These are phyloP conservation scores for Tachyglossus aculeatus DNA, from an alignment of 2,797 vertebrate species.

Conservation along the genomic window DNA sequence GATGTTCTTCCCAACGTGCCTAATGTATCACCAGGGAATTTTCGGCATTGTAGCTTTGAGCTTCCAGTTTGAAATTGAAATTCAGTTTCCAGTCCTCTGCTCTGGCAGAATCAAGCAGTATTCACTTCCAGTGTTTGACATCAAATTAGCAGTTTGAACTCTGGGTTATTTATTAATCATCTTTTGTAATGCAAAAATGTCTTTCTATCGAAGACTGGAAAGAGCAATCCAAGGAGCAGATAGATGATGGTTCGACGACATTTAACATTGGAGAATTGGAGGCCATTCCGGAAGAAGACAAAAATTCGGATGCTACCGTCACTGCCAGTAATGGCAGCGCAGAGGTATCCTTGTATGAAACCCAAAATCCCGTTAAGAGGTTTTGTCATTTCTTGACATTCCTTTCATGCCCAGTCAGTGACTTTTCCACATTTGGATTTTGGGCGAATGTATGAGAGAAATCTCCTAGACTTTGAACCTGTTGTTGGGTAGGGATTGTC, in stretches of 20 bases:
- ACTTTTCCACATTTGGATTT: too few species aligned
- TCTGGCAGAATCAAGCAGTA: background rate
- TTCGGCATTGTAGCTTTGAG: too few species aligned
- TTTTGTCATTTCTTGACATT: too few species aligned
- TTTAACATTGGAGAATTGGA: constrained; percentile 38
- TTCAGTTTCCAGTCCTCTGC: background rate
- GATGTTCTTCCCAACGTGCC: too few species aligned
- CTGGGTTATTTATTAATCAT: background rate
- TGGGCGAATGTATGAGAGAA: too few species aligned
- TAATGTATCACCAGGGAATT: too few species aligned
- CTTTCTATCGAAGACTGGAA: constrained; percentile 53
- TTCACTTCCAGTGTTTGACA: too few species aligned
- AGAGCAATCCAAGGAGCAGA: constrained; percentile 22
- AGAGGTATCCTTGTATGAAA: constrained; percentile 57
- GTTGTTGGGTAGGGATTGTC: too few species aligned
- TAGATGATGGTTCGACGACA: constrained; percentile 42
- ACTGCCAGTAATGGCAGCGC: constrained; percentile 3
- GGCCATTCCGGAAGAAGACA: constrained; percentile 2
- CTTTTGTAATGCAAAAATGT: background rate
- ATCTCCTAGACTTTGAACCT: too few species aligned
- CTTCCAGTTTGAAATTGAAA: background rate
- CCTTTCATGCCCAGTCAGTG: too few species aligned
- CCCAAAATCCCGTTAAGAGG: too few species aligned
- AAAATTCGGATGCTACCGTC: constrained; percentile 28
- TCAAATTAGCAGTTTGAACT: too few species aligned